phyloP scores from a whole-genome alignment of 2,113 vertebrate genomes.

The Triplophysa rosa region DNA sequence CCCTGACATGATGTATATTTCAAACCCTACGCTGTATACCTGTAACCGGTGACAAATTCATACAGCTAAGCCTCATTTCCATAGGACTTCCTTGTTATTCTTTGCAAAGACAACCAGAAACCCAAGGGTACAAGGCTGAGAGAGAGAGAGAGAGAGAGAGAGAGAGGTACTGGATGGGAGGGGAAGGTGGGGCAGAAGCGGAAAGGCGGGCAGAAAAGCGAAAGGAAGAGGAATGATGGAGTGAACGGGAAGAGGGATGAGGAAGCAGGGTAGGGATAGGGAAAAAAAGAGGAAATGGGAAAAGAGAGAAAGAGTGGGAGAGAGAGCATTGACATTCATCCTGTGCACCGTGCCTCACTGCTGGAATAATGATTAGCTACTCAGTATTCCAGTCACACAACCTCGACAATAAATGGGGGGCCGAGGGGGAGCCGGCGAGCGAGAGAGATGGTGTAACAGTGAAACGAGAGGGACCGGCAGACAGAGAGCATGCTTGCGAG shows the following conservation, averaged over 20 bases:
- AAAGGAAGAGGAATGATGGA: constrained; percentile 38
- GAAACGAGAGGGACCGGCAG: constrained; percentile 5
- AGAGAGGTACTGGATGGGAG: constrained; percentile 24
- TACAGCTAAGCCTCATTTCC: constrained; percentile 26
- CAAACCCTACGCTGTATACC: constrained; percentile 25
- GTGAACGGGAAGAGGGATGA: constrained; percentile 8
- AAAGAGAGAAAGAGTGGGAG: constrained; percentile 42
- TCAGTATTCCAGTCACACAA: constrained; percentile 78
- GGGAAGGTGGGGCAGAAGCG: not conserved
- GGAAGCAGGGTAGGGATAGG: constrained; percentile 42
- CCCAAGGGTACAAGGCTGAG: constrained; percentile 40
- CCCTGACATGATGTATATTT: constrained; percentile 12
- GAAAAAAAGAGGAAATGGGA: constrained; percentile 52
- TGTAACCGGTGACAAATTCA: constrained; percentile 12
- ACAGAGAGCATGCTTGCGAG: constrained; percentile 28
- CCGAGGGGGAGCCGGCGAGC: constrained; percentile 52
- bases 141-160: constrained; percentile 39
- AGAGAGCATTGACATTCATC: constrained; percentile 75
- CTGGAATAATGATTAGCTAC: constrained; percentile 80
- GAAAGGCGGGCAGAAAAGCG: constrained; percentile 19
- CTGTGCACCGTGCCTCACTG: constrained; percentile 65
- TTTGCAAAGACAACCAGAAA: constrained; percentile 63
- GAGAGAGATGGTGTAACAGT: constrained; percentile 36
- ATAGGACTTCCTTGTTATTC: constrained; percentile 65
- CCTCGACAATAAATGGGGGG: constrained; percentile 76